Conservation (phyloP, 2,888 invertebrate genomes). For the Dasypogon diadema region DNA sequence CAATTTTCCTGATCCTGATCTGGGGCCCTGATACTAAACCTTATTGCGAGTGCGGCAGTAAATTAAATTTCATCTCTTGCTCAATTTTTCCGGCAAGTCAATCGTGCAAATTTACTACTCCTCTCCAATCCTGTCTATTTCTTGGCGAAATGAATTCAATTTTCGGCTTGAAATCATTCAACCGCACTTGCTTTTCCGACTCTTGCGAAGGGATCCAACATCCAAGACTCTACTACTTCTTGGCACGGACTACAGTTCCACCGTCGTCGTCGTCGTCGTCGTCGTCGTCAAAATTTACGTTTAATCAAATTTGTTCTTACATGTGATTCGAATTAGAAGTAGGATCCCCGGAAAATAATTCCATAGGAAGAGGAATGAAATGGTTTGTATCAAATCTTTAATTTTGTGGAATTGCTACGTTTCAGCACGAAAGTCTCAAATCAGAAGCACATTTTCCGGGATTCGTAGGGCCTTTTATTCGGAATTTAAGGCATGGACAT, state of each 20-base stretch:
- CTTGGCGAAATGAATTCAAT: background rate
- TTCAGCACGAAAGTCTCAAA: too few species aligned
- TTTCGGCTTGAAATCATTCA: slow-evolving; percentile 15
- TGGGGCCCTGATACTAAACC: background rate
- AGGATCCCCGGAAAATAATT: background rate
- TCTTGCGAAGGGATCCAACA: too few species aligned
- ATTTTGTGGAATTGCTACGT: too few species aligned
- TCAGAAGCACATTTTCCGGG: too few species aligned
- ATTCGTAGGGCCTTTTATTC: too few species aligned
- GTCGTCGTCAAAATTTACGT: background rate
- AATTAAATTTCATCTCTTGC: background rate
- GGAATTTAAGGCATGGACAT: too few species aligned
- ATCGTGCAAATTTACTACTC: background rate
- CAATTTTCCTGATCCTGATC: background rate
- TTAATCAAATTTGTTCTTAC: background rate
- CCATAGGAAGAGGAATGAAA: background rate
- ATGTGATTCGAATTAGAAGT: slow-evolving; percentile 10
- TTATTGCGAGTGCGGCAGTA: background rate
- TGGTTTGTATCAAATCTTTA: background rate
- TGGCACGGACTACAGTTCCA: background rate
- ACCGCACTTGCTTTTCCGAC: background rate
- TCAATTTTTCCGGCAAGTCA: background rate
- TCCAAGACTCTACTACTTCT: too few species aligned
- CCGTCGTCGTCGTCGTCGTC: too few species aligned
- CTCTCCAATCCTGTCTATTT: background rate